Base-by-base conservation (phyloP, 2,888 invertebrate species). In the Mesochorus sp. region DNA sequence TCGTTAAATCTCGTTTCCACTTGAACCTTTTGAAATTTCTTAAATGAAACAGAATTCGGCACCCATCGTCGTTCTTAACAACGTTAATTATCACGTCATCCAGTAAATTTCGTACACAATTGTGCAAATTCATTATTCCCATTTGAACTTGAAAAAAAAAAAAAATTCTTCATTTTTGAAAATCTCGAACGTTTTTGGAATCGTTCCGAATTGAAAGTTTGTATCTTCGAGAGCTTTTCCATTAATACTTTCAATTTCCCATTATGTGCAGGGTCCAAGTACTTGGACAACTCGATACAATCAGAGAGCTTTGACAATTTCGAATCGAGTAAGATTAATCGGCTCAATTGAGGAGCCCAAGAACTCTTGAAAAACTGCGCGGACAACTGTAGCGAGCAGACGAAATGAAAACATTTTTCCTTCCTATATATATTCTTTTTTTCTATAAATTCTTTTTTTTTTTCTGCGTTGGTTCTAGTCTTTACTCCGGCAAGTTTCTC, bases 101-200 rank as follows among this genome's bases (percentile, higher is more conserved):
- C 81, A 94, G 94, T 81, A 94, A 94, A 96, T 96, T 96, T 91
- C 12, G n/a, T 82, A 17, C 17, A 75, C 57, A 71, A 14, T 59
- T 59, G 19, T 19, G 57, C 66, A 78, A 71, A 49, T 62, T 55
- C 26, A 19, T 14, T 14, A 64, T 31, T 17, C 14, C 19, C 12
- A 21, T 19, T 28, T 24, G 10, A 31, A 31, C 10, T 31, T 31
- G 5, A n/a, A n/a, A 0, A 0, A 8, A 10, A 31, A 31, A 31
- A 31, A n/a, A n/a, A n/a, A 31, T 8, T 2, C 10, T 5, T 31
- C 5, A 10, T 10, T 10, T 8, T 1, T 31, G n/a, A n/a, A n/a
- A n/a, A n/a, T n/a, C n/a, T n/a, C n/a, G n/a, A n/a, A n/a, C n/a
- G n/a, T n/a, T n/a, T n/a, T n/a, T n/a, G n/a, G n/a, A n/a, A n/a